Percentiles rank a stretch among this genome's conserved stretches.
phyloP scores from a whole-genome alignment of 2,797 vertebrate genomes.

The Typhlichthys subterraneus region DNA sequence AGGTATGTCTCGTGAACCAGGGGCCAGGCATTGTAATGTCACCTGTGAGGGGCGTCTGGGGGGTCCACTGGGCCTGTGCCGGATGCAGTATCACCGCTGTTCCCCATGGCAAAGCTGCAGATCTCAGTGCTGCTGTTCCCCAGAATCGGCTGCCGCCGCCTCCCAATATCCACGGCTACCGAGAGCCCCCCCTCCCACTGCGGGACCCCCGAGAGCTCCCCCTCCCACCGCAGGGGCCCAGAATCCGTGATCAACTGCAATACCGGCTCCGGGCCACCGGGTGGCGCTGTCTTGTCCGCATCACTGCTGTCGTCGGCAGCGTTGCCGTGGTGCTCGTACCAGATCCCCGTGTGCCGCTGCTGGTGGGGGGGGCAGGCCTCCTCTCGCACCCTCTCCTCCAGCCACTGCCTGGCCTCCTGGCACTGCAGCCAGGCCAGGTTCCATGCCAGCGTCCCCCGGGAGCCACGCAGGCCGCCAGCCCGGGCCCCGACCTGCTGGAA shows the following conservation, averaged over 20 bases:
- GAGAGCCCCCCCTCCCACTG: constrained; percentile 53
- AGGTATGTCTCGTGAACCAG: not conserved
- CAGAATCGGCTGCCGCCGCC: constrained; percentile 43
- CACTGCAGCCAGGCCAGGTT: constrained; percentile 78
- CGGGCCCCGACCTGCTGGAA: constrained; percentile 84
- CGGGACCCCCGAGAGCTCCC: constrained; percentile 39
- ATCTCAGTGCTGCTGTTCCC: constrained; percentile 35
- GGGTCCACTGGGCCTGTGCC: constrained; percentile 45
- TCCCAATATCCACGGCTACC: constrained; percentile 37
- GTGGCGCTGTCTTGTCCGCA: constrained; percentile 24
- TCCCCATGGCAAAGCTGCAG: constrained; percentile 56
- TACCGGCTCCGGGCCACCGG: constrained; percentile 41
- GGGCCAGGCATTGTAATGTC: not conserved
- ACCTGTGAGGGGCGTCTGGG: constrained; percentile 57
- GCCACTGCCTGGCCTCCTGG: constrained; percentile 77
- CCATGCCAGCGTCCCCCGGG: constrained; percentile 81
- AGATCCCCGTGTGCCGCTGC: constrained; percentile 24
- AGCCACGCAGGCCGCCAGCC: constrained; percentile 72
- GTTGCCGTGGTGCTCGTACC: constrained; percentile 43
- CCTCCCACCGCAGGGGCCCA: constrained; percentile 44
- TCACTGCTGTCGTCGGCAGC: constrained; percentile 32
- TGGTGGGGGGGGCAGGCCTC: constrained; percentile 40
- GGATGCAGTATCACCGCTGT: constrained; percentile 25
- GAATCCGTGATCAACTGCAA: constrained; percentile 59
- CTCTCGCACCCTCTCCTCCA: constrained; percentile 79